phyloP scores from a whole-genome alignment of 1,140 invertebrate genomes.

The Drosophila prosaltans region DNA sequence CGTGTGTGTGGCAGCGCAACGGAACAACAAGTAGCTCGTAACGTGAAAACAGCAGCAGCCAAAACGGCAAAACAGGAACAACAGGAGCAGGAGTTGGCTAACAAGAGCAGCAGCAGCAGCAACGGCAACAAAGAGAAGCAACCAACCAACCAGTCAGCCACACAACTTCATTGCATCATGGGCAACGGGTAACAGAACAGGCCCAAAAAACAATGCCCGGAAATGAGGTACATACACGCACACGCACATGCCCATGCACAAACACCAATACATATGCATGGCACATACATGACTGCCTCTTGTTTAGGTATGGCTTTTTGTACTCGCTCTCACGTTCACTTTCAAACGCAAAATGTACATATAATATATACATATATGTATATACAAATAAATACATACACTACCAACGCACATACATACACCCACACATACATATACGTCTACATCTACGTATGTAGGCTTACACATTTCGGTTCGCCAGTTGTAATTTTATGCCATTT shows the following conservation, averaged over 20 bases:
- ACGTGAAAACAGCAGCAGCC: constrained; percentile 59
- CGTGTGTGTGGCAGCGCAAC: constrained; percentile 26
- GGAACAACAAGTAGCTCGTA: constrained; percentile 79
- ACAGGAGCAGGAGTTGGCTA: constrained; percentile 27
- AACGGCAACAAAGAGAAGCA: constrained; percentile 38
- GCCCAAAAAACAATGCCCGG: constrained; percentile 69
- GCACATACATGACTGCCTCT: constrained; percentile 23
- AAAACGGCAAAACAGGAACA: constrained; percentile 12
- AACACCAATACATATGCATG: not conserved
- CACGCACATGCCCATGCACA: constrained; percentile 22
- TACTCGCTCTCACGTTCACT: constrained; percentile 5
- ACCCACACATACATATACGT: constrained; percentile 32
- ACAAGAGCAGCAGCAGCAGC: constrained; percentile 30
- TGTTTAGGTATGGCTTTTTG: constrained; percentile 44
- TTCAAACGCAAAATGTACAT: not conserved
- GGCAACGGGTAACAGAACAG: not conserved
- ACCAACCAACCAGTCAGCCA: constrained; percentile 23
- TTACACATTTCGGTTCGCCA: constrained; percentile 59
- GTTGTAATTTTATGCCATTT: constrained; percentile 75
- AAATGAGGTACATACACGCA: constrained; percentile 75
- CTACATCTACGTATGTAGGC: constrained; percentile 4
- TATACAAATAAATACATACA: too few species aligned
- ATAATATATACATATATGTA: too few species aligned
- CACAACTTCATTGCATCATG: constrained; percentile 14
- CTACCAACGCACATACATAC: constrained; percentile 27